Base-by-base conservation (phyloP, 2,888 invertebrate species). In the Pachliopta kotzebuea region DNA sequence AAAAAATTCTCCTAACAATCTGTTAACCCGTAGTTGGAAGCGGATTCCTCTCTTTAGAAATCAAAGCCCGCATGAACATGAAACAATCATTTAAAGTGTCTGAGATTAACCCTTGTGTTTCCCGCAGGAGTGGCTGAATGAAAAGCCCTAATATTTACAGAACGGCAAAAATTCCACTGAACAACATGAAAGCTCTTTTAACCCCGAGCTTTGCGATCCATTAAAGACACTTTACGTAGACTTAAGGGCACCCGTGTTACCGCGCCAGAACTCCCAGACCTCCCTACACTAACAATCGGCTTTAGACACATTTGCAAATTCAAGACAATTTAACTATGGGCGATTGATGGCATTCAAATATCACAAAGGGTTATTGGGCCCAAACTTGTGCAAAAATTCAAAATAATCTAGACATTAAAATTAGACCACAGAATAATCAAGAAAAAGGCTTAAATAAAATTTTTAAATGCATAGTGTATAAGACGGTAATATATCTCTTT, bases 171-270 rank as follows among this genome's bases (percentile, higher is more conserved):
- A 81, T 77, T 80, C 76, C 83, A 81, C 81, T 79, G 78, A 82
- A 81, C 78, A 78, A 82, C 75, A 82, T 76, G 79, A 87, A 86
- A 85, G 84, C 86, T 81, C 84, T 87, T 84, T 80, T 82, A 81
- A 81, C 84, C 79, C 77, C 72, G 74, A 77, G 83, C 84, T 76
- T 75, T 76, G 80, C 75, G 84, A 79, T 83, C 83, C 86, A 86
- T 88, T 88, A 87, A 80, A 81, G 83, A 84, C 86, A 87, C 90
- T 88, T 87, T 79, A 83, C 80, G 78, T 76, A 80, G 82, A 83
- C 86, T 88, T 75, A 81, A 87, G 86, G 81, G 83, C 80, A 78
- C 73, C 77, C 74, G 75, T 75, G 80, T 78, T 79, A 79, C 79
- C 74, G 74, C 76, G 78, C 80, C 81, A 81, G 76, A 77, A 76